Evolutionary conservation across 1,140 invertebrate species (phyloP).

Genomic region (Apis mellifera): DNA sequence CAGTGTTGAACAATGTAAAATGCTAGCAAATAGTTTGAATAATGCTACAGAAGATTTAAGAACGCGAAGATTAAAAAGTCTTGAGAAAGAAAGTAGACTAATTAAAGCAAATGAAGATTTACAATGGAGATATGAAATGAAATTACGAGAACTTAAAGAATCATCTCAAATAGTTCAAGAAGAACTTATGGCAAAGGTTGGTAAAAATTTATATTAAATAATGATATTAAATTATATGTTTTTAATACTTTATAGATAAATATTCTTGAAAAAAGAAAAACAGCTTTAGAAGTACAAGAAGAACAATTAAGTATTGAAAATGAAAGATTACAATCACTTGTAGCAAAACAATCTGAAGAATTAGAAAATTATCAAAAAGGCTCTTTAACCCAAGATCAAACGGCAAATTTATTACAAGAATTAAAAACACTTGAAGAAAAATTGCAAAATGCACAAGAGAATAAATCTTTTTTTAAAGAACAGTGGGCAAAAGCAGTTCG

Average conservation of each 20-base stretch:
- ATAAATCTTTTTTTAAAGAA: constrained; percentile 84
- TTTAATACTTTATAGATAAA: constrained; percentile 62
- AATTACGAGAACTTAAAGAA: constrained; percentile 75
- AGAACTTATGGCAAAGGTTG: constrained; percentile 73
- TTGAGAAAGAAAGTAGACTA: constrained; percentile 76
- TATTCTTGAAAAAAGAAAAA: constrained; percentile 72
- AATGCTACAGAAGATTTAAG: constrained; percentile 76
- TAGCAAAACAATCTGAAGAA: constrained; percentile 74
- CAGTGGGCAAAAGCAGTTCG: constrained; percentile 82
- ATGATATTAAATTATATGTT: neutral
- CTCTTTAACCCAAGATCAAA: constrained; percentile 78
- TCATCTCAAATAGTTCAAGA: constrained; percentile 73
- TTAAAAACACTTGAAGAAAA: constrained; percentile 83
- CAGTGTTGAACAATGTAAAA: constrained; percentile 77
- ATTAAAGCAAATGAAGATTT: constrained; percentile 77
- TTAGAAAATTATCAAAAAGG: constrained; percentile 76
- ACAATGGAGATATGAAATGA: constrained; percentile 74
- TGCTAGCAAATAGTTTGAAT: constrained; percentile 75
- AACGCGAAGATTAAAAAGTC: constrained; percentile 73
- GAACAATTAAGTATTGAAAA: constrained; percentile 76
- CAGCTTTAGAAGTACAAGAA: constrained; percentile 70
- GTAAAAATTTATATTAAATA: neutral
- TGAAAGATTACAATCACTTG: constrained; percentile 72
- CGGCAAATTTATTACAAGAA: constrained; percentile 77
- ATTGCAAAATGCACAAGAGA: constrained; percentile 80